Evolutionary conservation across 2,113 vertebrate species (phyloP).

Genomic region (Platycercus adscitus): DNA sequence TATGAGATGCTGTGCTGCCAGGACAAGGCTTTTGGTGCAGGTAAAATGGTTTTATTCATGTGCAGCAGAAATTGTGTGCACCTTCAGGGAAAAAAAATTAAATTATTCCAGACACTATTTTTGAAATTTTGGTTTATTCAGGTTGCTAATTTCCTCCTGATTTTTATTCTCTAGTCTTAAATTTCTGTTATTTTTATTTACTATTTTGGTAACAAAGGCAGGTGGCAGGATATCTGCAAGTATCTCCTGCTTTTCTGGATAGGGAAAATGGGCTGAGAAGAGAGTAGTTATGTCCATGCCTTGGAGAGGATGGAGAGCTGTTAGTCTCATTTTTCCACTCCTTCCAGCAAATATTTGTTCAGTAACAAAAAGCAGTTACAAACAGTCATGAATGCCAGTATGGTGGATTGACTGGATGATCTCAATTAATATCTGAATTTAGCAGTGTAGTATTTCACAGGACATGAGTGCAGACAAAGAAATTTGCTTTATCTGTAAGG

Average conservation of each 20-base stretch:
- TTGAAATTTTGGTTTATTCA: background rate
- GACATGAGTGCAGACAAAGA: background rate
- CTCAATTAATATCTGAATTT: background rate
- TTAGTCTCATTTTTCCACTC: background rate
- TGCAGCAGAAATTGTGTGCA: background rate
- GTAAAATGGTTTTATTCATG: background rate
- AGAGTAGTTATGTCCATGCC: background rate
- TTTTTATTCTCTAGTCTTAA: background rate
- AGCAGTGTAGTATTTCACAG: background rate
- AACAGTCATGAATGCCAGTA: accelerated
- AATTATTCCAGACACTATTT: background rate
- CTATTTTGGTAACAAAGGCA: background rate
- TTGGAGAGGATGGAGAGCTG: background rate
- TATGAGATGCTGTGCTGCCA: background rate
- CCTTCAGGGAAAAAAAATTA: background rate
- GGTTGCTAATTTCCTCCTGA: background rate
- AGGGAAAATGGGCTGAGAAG: background rate
- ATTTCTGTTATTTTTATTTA: background rate
- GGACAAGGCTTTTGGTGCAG: too few relatives aligned
- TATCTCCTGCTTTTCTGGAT: accelerated
- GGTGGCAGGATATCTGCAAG: background rate
- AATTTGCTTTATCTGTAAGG: background rate
- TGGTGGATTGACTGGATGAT: background rate
- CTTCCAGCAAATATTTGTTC: background rate
- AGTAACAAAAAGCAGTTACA: background rate